Base-by-base conservation (phyloP, 2,113 vertebrate species). In the Sula dactylatra region DNA sequence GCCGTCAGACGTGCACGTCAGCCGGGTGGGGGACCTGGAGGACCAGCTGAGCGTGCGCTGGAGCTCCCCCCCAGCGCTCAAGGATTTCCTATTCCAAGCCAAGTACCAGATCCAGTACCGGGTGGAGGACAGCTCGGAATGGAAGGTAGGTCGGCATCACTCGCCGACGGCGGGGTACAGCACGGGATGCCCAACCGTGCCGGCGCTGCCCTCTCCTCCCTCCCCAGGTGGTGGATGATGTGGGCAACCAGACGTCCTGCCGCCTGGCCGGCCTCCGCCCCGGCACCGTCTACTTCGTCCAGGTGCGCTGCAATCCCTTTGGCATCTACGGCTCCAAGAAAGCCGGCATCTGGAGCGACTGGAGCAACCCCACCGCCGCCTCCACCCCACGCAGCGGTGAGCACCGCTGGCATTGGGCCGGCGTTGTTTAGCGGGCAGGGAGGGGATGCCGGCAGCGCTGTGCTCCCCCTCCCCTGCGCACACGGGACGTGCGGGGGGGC, bases 91-190 rank as follows among this genome's bases (percentile, higher is more conserved):
- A 59, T 99, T 99, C 96, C 99, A 99, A 98, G 99, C 99, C 98
- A 99, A 99, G 97, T 99, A 99, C 96, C 99, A 99, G 98, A 99
- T 99, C 89, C 99, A 99, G 95, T 99, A 99, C 97, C 98, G 99
- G 2, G 98, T 99, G 85, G 99, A 99, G 98, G 99, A 99, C 97
- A 99, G 99, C 95, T 94, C 97, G 7, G 99, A 99, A 74, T 99
- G 99, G 99, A 99, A 99, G 99, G 99, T 99, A 97, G 36, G 91
- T 17, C 2, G 3, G 47, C 11, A 2, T 15, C 5, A 2, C n/a
- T 10, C 1, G 2, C 7, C 3, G 0, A 5, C 1, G 12, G 27
- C 0, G 8, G 45, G 8, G 85, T 7, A 5, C 1, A 2, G 16
- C 1, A 3, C 0, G 6, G 78, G 72, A 32, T 1, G 27, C 4